Evolutionary conservation across 1,140 invertebrate genomes (phyloP).

Genomic region (Zophobas morio): DNA sequence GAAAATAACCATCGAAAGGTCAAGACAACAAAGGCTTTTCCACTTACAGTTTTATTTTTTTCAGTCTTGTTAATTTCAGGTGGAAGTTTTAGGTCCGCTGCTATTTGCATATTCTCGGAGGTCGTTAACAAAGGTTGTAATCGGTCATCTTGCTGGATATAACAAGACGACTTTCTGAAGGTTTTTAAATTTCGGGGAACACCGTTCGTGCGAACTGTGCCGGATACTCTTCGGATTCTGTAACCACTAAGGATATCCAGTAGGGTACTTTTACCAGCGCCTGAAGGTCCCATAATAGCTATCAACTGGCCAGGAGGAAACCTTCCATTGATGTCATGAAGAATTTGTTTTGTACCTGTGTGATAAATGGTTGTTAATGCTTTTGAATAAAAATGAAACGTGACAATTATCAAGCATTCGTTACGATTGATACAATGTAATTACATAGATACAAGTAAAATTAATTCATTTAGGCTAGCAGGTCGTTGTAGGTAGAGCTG

Average conservation of each 20-base stretch:
- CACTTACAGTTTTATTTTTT: conserved; percentile 79
- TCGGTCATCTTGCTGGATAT: conserved; percentile 93
- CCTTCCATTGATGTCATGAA: conserved; percentile 83
- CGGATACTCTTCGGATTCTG: conserved; percentile 72
- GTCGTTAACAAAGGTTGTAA: conserved; percentile 88
- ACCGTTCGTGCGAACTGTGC: conserved; percentile 78
- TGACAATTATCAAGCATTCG: too few relatives aligned
- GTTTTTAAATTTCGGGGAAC: conserved; percentile 78
- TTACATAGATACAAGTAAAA: too few relatives aligned
- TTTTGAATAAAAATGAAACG: too few relatives aligned
- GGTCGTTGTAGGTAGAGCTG: too few relatives aligned
- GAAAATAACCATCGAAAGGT: conserved; percentile 19
- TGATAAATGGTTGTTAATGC: conserved; percentile 18
- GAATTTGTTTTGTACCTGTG: conserved; percentile 82
- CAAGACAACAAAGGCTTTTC: not conserved
- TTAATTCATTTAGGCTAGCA: too few relatives aligned
- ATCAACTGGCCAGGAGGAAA: conserved; percentile 85
- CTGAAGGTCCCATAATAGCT: conserved; percentile 91
- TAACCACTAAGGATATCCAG: conserved; percentile 85
- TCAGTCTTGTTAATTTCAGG: conserved; percentile 73
- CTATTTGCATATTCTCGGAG: conserved; percentile 87
- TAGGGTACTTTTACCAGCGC: conserved; percentile 88
- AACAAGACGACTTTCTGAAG: conserved; percentile 89
- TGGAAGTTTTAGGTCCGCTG: conserved; percentile 89
- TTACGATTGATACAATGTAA: too few relatives aligned